phyloP scores from a whole-genome alignment of 2,113 vertebrate species.

The Corythaeola cristata region DNA sequence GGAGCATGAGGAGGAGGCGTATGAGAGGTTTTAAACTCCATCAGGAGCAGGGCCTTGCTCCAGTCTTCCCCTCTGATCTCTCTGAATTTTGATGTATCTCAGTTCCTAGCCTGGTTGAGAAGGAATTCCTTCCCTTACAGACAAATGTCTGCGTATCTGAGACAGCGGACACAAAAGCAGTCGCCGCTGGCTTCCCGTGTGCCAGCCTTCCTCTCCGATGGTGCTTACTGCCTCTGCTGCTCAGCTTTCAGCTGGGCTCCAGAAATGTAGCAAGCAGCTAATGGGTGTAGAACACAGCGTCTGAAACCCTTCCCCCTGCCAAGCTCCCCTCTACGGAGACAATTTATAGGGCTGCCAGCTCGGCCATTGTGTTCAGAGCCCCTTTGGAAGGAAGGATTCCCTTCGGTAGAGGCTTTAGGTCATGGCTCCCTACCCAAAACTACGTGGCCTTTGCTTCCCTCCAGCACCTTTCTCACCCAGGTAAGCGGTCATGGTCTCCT shows the following conservation, averaged over 20 bases:
- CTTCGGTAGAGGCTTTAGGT: neutral
- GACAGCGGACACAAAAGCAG: neutral
- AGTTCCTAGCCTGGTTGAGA: neutral
- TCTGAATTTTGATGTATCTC: neutral
- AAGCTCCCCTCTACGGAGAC: neutral
- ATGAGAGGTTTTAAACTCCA: neutral
- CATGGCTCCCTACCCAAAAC: neutral
- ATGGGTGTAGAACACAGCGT: accelerated
- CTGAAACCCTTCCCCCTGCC: neutral
- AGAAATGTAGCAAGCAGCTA: neutral
- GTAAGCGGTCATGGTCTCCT: neutral
- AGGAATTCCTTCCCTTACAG: neutral
- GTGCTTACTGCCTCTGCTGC: neutral
- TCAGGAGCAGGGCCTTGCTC: neutral
- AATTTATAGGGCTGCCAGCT: neutral
- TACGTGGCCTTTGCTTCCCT: neutral
- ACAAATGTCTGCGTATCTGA: accelerated
- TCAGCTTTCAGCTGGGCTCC: neutral
- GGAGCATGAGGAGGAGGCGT: neutral
- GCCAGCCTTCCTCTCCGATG: neutral
- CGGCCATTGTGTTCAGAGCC: neutral
- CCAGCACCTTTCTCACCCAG: neutral
- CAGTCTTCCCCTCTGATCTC: neutral
- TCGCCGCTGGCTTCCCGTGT: neutral
- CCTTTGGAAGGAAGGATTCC: neutral